Percentiles rank a stretch among this genome's conserved stretches.
Conservation (phyloP, 2,113 vertebrate genomes). For the Blennius ocellaris region DNA sequence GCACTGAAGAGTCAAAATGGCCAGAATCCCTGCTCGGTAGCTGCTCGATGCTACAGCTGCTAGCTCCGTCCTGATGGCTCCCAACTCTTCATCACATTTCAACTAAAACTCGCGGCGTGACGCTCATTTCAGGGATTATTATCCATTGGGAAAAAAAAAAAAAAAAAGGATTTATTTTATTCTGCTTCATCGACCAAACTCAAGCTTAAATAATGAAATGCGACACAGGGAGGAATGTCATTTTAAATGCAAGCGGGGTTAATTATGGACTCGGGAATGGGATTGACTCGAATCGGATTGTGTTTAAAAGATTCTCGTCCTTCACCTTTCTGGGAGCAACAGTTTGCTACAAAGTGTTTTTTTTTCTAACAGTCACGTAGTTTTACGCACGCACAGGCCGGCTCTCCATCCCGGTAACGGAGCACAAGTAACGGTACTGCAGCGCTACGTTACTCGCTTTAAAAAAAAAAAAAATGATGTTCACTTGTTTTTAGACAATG, state of each 20-base stretch:
- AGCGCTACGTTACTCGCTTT: background rate
- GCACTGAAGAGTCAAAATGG: constrained; percentile 67
- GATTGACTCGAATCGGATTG: background rate
- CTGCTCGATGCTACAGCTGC: constrained; percentile 65
- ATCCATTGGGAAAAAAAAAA: too few species aligned
- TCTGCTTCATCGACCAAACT: background rate
- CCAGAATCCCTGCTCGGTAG: constrained; percentile 51
- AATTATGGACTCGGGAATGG: constrained; percentile 2
- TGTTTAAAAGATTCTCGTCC: background rate
- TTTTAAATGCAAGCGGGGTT: background rate
- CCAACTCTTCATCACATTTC: background rate
- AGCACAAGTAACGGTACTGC: constrained; percentile 15
- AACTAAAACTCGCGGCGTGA: too few species aligned
- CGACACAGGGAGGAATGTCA: constrained; percentile 22
- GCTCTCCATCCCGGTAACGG: background rate
- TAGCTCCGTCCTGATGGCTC: constrained; percentile 46
- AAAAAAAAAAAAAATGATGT: too few species aligned
- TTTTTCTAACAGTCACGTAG: too few species aligned
- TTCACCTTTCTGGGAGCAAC: constrained; percentile 16
- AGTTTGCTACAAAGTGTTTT: background rate
- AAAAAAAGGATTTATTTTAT: background rate
- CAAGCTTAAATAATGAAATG: constrained; percentile 18
- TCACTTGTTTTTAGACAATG: background rate
- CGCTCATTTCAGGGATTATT: too few species aligned
- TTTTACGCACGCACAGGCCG: constrained; percentile 10